These are phyloP conservation scores for Agrilus cyanescens DNA, from an alignment of 2,888 invertebrate species.

Conservation along the genomic window DNA sequence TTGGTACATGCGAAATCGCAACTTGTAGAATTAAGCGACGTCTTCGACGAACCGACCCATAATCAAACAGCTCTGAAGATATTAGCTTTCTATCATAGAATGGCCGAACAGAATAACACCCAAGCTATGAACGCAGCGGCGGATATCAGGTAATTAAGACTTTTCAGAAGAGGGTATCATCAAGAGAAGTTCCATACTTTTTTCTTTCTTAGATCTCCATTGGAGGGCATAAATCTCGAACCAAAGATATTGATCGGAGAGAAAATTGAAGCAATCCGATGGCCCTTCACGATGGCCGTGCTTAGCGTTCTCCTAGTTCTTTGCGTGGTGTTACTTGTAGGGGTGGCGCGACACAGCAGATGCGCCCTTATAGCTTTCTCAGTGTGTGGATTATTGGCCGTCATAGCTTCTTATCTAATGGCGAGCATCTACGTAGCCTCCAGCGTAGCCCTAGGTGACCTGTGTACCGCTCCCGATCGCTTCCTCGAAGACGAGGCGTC, in stretches of 20 bases:
- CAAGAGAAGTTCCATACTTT: no score
- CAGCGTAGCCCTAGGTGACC: conserved; percentile 61
- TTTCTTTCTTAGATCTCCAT: conserved; percentile 24
- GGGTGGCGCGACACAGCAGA: conserved; percentile 77
- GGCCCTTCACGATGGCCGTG: conserved; percentile 84
- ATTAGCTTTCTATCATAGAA: conserved; percentile 55
- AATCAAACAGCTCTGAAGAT: conserved; percentile 67
- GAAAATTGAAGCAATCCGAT: conserved; percentile 60
- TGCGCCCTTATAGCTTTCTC: conserved; percentile 84
- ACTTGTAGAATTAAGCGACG: conserved; percentile 59
- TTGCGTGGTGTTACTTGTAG: conserved; percentile 80
- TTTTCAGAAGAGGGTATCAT: no score
- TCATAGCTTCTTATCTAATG: conserved; percentile 81
- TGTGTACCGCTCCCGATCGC: conserved; percentile 56
- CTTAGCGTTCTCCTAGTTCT: conserved; percentile 75
- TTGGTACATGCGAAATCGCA: conserved; percentile 45
- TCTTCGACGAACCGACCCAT: conserved; percentile 62
- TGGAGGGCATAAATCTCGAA: conserved; percentile 59
- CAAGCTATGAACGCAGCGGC: conserved; percentile 64
- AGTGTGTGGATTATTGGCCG: conserved; percentile 74
- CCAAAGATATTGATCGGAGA: conserved; percentile 48
- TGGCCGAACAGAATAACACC: conserved; percentile 61
- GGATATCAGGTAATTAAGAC: conserved; percentile 45
- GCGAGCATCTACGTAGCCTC: conserved; percentile 79
- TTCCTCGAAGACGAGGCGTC: conserved; percentile 32